Evolutionary conservation across 2,797 vertebrate species (phyloP), one percentile per base, ranked within the genome.

Genomic region (Myotis pilosus): DNA sequence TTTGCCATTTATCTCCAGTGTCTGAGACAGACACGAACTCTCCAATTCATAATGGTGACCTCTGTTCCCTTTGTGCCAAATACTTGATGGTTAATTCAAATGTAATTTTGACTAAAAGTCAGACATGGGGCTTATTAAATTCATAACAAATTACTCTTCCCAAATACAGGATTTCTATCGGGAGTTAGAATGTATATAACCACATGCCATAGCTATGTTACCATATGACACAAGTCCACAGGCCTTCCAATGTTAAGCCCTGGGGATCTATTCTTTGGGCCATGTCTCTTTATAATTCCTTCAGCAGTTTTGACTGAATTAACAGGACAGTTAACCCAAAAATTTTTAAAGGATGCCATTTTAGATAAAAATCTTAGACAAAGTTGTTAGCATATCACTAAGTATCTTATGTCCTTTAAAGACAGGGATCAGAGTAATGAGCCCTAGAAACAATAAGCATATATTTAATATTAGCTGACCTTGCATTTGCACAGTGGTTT

Each of bases 21-120:
- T 38, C 55, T 69, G 23, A 55, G 57, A 79, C 84, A 62, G 89
- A 87, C 89, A 87, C 86, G 72, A n/a, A 30, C 53, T 78, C 75
- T 88, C 68, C 20, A 36, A 19, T 44, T 78, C 60, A 57, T 36
- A 23, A 44, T 49, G 28, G 33, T 33, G 44, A 91, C 44, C 33
- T 64, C 62, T 72, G n/a, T 68, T 93, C 75, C 36, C 25, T 94
- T 85, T 88, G 25, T 89, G 49, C 30, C 84, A 88, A 95, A 87
- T 80, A 16, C 2, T 87, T 80, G n/a, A 75, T 87, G 71, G 19
- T 75, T 90, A 47, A 76, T 88, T 84, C n/a, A 72, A 83, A 85
- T 69, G 10, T 51, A 91, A 41, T 86, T 96, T 96, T 96, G 51
- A 44, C 57, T 71, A n/a, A 88, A 93, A 96, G 44, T 87, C 62